Percentiles rank a stretch among this genome's conserved stretches.
Evolutionary conservation across 2,113 vertebrate species (phyloP).

Genomic region (Glareola pratincola): DNA sequence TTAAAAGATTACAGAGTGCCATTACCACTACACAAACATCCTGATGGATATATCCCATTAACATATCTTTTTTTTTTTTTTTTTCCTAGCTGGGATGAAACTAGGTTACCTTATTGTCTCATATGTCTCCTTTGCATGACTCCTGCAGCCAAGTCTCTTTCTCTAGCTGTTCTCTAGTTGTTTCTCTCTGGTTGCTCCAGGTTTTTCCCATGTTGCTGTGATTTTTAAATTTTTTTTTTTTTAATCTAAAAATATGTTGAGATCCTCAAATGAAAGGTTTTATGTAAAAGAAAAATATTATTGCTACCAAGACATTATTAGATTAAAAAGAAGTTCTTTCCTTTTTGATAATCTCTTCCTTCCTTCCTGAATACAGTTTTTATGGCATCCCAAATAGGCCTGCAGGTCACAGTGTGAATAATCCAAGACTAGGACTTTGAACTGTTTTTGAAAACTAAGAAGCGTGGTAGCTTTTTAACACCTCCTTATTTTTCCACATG

Average conservation of each 20-base stretch:
- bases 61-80: background rate
- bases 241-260: background rate
- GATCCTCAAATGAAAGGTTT: background rate
- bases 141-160: background rate
- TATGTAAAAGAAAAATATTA: background rate
- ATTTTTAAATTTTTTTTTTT: background rate
- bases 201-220: background rate
- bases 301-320: background rate
- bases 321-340: background rate
- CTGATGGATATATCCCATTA: background rate
- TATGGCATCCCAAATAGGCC: conserved; percentile 8
- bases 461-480: background rate
- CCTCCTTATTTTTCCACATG: conserved; percentile 31
- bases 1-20: background rate
- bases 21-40: background rate
- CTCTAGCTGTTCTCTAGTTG: background rate
- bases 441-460: conserved; percentile 25
- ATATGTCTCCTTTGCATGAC: background rate
- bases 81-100: background rate
- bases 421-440: conserved; percentile 35
- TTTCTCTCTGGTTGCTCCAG: background rate
- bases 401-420: conserved; percentile 1
- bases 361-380: conserved; percentile 36
- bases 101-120: background rate
- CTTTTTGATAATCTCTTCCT: conserved; percentile 22